A percentile compares a stretch with the other conserved stretches of the same genome.
phyloP scores from a whole-genome alignment of 2,113 vertebrate genomes.

The Sturnus vulgaris region DNA sequence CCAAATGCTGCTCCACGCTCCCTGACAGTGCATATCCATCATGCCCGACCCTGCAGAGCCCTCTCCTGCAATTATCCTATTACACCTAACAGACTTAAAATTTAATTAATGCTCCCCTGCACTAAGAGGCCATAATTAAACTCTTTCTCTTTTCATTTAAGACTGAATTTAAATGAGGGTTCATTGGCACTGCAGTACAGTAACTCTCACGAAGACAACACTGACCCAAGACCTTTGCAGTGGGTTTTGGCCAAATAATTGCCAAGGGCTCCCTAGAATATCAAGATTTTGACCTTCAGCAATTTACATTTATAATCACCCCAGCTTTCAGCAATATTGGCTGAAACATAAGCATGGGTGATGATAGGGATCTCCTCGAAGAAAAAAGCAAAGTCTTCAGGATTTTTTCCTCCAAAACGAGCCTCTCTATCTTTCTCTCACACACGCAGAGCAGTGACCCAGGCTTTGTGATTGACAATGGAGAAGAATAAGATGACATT shows the following conservation, averaged over 20 bases:
- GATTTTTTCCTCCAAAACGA: not conserved
- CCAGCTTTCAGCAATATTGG: not conserved
- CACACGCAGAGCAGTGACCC: fast-evolving
- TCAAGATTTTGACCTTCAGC: not conserved
- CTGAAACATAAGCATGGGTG: not conserved
- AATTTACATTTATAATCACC: not conserved
- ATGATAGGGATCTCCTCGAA: not conserved
- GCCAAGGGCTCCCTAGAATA: not conserved
- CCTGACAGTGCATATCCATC: not conserved
- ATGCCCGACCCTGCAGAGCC: fast-evolving
- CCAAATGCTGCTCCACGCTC: fast-evolving
- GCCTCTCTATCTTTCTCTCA: not conserved
- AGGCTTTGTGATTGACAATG: not conserved
- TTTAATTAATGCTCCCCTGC: not conserved
- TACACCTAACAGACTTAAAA: not conserved
- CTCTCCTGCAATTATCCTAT: not conserved
- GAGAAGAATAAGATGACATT: not conserved
- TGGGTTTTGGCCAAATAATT: not conserved
- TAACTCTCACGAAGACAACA: not conserved
- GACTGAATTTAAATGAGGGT: not conserved
- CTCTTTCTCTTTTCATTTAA: not conserved
- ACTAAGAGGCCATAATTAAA: not conserved
- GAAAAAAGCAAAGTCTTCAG: not conserved
- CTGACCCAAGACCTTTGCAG: not conserved
- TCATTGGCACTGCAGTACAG: not conserved